Evolutionary conservation across 2,888 invertebrate species (phyloP), one percentile per base, ranked within the genome.

Genomic region (Tachystola acroxantha): DNA sequence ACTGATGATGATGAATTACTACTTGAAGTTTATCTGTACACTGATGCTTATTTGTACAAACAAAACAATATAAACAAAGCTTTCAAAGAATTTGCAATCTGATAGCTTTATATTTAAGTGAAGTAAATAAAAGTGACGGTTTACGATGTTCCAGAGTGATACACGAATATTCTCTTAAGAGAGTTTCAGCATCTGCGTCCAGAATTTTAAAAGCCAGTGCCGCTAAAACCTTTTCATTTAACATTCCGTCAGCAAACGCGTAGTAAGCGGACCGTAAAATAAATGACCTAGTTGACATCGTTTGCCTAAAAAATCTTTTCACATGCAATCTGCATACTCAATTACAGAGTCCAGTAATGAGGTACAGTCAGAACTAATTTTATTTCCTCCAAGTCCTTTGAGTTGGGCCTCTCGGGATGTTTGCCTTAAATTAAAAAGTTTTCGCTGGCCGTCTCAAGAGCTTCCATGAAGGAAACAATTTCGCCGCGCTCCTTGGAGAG

Each of bases 391-490:
- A 48, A 57, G 57, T 67, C 64, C 66, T 76, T 77, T 73, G 70
- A 71, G 60, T 53, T 48, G 42, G 56, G 53, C 65, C 66, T 67
- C 67, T 66, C 48, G 59, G 58, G 64, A 74, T 72, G 69, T 75
- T 78, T 71, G 67, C 65, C 57, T 77, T 72, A 64, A 76, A 77
- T 75, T 77, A 74, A 79, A 80, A 80, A 79, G 67, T 77, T 79
- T 68, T 59, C 53, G 48, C 54, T 61, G 48, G 53, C 50, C 56
- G 59, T 63, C 64, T 65, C 58, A 48, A 70, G 65, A 60, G 57
- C 41, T 50, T 64, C 59, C 50, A n/a, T n/a, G n/a, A n/a, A n/a
- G n/a, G n/a, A n/a, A n/a, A n/a, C n/a, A n/a, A n/a, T n/a, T n/a
- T n/a, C n/a, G n/a, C n/a, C n/a, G n/a, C n/a, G n/a, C n/a, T n/a